Evolutionary conservation across 2,888 invertebrate genomes (phyloP).

Genomic region (Orchestes rusci): DNA sequence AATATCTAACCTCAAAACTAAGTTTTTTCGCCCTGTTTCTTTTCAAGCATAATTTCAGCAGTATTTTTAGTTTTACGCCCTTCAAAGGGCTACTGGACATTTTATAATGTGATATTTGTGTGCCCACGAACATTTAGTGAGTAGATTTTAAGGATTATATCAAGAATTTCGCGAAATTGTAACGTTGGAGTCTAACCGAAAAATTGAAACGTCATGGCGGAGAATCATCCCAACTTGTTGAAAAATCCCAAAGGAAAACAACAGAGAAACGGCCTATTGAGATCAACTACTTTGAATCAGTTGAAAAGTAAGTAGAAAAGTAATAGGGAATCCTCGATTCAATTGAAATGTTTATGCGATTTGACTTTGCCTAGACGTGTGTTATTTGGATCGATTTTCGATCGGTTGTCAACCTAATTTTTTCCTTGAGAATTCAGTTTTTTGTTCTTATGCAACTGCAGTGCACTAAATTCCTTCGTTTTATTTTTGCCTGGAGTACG

Average conservation of each 20-base stretch:
- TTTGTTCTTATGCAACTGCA: constrained; percentile 27
- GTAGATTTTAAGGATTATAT: no score
- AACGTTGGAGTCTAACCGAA: constrained; percentile 12
- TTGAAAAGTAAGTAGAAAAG: constrained; percentile 28
- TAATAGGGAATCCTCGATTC: background rate
- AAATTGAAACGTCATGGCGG: constrained; percentile 26
- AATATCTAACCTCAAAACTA: constrained; percentile 22
- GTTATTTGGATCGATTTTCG: constrained; percentile 17
- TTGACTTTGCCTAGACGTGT: constrained; percentile 6
- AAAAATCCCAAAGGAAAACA: constrained; percentile 18
- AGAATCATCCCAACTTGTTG: constrained; percentile 23
- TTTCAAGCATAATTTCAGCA: constrained; percentile 14
- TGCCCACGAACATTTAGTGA: no score
- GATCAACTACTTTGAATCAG: constrained; percentile 25
- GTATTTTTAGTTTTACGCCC: constrained; percentile 17
- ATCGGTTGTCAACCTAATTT: constrained; percentile 15
- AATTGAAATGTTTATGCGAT: constrained; percentile 1
- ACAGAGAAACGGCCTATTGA: constrained; percentile 15
- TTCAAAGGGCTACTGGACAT: constrained; percentile 8
- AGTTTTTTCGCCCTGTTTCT: constrained; percentile 19
- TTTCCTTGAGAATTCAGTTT: constrained; percentile 9
- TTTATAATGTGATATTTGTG: constrained; percentile 16
- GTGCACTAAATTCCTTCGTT: constrained; percentile 2
- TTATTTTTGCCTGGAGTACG: background rate
- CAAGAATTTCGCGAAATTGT: background rate